Conservation (phyloP, 1,140 invertebrate species). For the Stegodyphus dumicola region DNA sequence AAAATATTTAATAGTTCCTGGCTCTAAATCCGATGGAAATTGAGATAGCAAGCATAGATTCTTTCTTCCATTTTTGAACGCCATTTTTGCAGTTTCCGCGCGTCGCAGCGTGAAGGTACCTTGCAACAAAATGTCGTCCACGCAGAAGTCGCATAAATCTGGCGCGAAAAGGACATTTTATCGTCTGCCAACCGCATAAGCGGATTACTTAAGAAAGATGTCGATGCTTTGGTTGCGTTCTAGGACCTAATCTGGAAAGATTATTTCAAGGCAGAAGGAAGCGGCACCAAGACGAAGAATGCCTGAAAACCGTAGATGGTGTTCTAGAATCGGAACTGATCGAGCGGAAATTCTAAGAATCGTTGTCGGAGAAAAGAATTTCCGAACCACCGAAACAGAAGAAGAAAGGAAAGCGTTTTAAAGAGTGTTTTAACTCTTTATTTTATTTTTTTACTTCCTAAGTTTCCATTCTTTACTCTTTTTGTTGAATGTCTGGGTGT, state of each 20-base stretch:
- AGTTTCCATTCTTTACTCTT: neutral
- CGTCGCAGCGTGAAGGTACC: neutral
- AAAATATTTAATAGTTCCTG: too few relatives aligned
- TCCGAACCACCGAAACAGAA: neutral
- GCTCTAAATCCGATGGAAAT: too few relatives aligned
- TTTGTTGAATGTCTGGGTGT: constrained; percentile 22
- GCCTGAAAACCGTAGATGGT: neutral
- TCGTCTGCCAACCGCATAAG: neutral
- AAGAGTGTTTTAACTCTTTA: neutral
- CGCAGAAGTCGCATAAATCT: neutral
- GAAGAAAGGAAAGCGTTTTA: constrained; percentile 14
- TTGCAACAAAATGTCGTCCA: neutral
- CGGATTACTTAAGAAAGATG: neutral
- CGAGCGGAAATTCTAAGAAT: constrained; percentile 25
- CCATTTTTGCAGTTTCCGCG: too few relatives aligned
- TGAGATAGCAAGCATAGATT: too few relatives aligned
- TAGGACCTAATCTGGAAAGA: neutral
- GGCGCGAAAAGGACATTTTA: neutral
- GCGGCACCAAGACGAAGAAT: neutral
- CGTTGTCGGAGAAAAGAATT: constrained; percentile 29
- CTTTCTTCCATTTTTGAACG: too few relatives aligned
- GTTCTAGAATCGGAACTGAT: constrained; percentile 21
- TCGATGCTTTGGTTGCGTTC: neutral
- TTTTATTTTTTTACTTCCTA: neutral
- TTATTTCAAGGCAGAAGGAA: neutral